These are phyloP conservation scores for Ptilonorhynchus violaceus DNA, from an alignment of 2,113 vertebrate species.

Conservation along the genomic window DNA sequence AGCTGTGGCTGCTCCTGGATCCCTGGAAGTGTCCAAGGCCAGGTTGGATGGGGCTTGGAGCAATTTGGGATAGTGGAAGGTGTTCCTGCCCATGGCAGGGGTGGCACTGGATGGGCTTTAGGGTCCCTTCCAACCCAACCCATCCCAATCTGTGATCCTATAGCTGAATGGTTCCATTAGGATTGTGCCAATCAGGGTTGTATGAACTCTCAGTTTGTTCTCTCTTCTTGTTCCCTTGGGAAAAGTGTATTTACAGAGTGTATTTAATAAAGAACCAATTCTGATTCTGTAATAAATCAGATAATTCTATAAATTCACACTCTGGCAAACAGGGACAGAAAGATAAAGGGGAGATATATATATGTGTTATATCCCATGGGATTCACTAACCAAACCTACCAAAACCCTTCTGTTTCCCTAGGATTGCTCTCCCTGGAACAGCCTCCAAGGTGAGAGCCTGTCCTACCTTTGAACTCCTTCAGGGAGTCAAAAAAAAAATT, in stretches of 20 bases:
- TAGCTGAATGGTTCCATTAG: too few relatives aligned
- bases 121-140: not conserved
- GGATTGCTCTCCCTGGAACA: not conserved
- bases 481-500: not conserved
- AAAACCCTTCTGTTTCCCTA: not conserved
- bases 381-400: not conserved
- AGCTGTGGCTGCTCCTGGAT: not conserved
- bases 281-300: rapidly evolving
- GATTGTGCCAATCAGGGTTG: too few relatives aligned
- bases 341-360: not conserved
- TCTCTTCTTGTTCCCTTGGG: too few relatives aligned
- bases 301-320: not conserved
- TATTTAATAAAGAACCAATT: not conserved
- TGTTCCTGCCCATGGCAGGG: not conserved
- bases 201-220: too few relatives aligned
- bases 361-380: rapidly evolving
- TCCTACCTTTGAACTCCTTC: not conserved
- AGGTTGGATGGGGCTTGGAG: not conserved
- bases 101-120: not conserved
- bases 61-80: not conserved
- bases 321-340: not conserved
- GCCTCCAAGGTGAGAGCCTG: not conserved
- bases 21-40: not conserved
- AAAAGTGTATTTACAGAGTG: not conserved
- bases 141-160: not conserved